Base-by-base conservation (phyloP, 2,888 invertebrate genomes). In the Brenthis ino region DNA sequence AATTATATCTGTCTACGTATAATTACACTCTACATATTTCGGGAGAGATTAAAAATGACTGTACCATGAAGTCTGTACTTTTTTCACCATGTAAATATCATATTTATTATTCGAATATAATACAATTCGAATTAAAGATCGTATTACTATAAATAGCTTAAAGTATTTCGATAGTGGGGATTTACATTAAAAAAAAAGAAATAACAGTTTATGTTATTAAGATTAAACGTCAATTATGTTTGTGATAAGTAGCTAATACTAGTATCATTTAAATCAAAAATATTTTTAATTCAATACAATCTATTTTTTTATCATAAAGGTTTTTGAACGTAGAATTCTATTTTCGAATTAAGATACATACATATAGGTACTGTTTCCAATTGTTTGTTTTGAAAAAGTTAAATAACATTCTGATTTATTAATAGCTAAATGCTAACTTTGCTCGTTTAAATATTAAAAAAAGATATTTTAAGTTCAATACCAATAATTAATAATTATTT, bases 291-390 rank as follows among this genome's bases (percentile, higher is more conserved):
- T 28, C 11, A 48, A 12, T 50, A 28, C 33, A n/a, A 14, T 48
- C 14, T 58, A 24, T 24, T n/a, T 8, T 58, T 8, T 58, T 8
- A 0, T 13, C 24, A 20, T 6, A 58, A 58, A 48, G 14, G 2
- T n/a, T n/a, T 50, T 60, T 50, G n/a, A 50, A 60, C 50, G 58
- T 60, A 60, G 58, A 28, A 48, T 50, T 60, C 58, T 60, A 60
- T 60, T 60, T 60, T 50, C 6, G 14, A 50, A 60, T 48, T 11
- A n/a, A 50, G 48, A 28, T 37, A 43, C 11, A 43, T 11, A 43
- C 8, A 2, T 43, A 20, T 14, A 48, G 11, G 20, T 8, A 20
- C 3, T 20, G 20, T 54, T 16, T 20, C 20, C 2, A 11, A 20
- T 5, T 2, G 3, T 20, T n/a, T 56, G 28, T n/a, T 48, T 58